Evolutionary conservation across 2,797 vertebrate genomes (phyloP).

Genomic region (Sandelia bainsii): DNA sequence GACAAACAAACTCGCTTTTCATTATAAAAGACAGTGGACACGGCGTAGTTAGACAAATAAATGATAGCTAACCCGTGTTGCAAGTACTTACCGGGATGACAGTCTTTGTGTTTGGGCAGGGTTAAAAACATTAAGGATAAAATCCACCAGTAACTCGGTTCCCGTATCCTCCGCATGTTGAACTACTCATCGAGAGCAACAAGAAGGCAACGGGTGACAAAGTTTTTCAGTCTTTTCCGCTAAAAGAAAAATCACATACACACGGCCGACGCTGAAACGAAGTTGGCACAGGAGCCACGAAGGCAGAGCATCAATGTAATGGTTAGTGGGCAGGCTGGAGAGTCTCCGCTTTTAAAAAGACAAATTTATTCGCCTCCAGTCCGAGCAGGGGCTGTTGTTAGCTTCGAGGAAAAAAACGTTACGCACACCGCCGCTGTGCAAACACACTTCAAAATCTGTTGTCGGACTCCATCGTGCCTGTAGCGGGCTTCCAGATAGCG

Average conservation of each 20-base stretch:
- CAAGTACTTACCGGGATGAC: conserved; percentile 92
- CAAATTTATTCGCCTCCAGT: conserved; percentile 61
- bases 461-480: conserved; percentile 70
- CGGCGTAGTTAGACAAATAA: neutral
- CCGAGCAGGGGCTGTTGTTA: conserved; percentile 49
- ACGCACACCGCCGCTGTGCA: conserved; percentile 54
- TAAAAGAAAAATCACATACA: conserved; percentile 47
- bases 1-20: conserved; percentile 38
- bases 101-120: conserved; percentile 91
- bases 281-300: conserved; percentile 74
- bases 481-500: conserved; percentile 76
- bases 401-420: conserved; percentile 66
- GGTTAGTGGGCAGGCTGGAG: conserved; percentile 47
- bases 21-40: neutral
- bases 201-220: conserved; percentile 81
- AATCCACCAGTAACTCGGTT: conserved; percentile 95
- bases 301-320: conserved; percentile 71
- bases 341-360: conserved; percentile 51
- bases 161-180: conserved; percentile 97
- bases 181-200: conserved; percentile 92
- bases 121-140: conserved; percentile 92
- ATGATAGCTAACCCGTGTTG: conserved; percentile 46
- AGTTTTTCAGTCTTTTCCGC: conserved; percentile 70
- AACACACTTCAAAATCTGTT: conserved; percentile 57
- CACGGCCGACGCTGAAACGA: conserved; percentile 52